A percentile compares a stretch with the other conserved stretches of the same genome.
Conservation (phyloP, 2,888 invertebrate genomes). For the Morpho deidamia region DNA sequence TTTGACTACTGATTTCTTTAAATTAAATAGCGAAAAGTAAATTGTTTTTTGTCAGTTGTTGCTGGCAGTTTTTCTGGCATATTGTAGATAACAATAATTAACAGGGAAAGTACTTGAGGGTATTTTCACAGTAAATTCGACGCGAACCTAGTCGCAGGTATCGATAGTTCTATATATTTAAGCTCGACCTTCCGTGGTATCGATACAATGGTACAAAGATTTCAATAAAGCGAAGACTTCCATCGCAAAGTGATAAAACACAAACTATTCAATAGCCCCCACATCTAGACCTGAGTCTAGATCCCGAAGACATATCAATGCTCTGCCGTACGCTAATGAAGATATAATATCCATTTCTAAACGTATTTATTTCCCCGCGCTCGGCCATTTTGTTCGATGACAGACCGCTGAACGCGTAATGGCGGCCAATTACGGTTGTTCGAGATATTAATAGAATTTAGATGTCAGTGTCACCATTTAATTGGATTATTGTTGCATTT, state of each 20-base stretch:
- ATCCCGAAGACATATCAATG: constrained; percentile 69
- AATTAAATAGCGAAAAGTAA: no score
- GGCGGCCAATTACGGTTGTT: constrained; percentile 68
- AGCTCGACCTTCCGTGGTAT: constrained; percentile 9
- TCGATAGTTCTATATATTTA: neutral
- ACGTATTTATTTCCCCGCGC: constrained; percentile 68
- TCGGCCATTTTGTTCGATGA: constrained; percentile 64
- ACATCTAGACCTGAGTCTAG: constrained; percentile 30
- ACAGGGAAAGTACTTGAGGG: no score
- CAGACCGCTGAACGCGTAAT: constrained; percentile 66
- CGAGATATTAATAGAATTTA: constrained; percentile 60
- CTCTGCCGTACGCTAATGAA: constrained; percentile 70
- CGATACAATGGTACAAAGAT: constrained; percentile 32
- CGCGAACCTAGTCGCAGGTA: no score
- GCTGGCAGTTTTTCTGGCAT: no score
- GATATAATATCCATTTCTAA: constrained; percentile 74
- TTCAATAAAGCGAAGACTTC: constrained; percentile 45
- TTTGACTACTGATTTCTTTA: no score
- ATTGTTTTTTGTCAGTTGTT: no score
- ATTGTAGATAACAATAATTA: no score
- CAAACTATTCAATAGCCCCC: constrained; percentile 67
- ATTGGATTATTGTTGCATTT: constrained; percentile 66
- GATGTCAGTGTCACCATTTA: constrained; percentile 70
- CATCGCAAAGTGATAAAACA: constrained; percentile 58
- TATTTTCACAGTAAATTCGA: no score